Evolutionary conservation across 2,797 vertebrate species (phyloP), one percentile per base, ranked within the genome.

Genomic region (Mus spretus): DNA sequence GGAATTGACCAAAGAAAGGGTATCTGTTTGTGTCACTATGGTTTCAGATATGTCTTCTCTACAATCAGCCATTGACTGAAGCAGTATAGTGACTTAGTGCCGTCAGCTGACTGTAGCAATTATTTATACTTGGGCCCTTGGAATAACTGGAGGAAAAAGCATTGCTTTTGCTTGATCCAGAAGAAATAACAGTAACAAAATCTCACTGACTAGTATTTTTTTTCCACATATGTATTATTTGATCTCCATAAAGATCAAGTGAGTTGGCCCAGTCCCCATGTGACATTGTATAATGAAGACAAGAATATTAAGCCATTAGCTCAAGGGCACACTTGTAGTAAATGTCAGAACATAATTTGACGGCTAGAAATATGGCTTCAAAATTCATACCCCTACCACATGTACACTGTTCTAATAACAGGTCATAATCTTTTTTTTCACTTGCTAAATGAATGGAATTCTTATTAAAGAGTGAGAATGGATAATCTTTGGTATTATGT

Each of bases 61-160:
- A 61, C 4, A 59, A 4, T 15, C 15, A 72, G 1, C n/a, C 12
- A 17, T 40, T 34, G 28, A 22, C 72, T 81, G 44, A 79, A 85
- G 55, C 31, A 28, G 1, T 44, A 20, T 2, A 82, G 19, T 40
- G 37, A 59, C 2, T 4, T 1, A 10, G 5, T 2, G 0, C 19
- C 34, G 40, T 74, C n/a, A 74, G 20, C 34, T 89, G 70, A 75
- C 11, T 75, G 12, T 28, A 17, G 3, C 53, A 4, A 75, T 44
- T 53, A 67, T 57, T 34, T 40, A 85, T 70, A 34, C 77, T 61
- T 75, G 24, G n/a, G 80, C 57, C 9, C 47, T 34, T 89, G 24
- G 53, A 89, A 55, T 77, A 70, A 57, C 26, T 83, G 10, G 20
- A 86, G 22, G 12, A 5, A 28, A 57, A 93, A 77, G 9, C 11